A percentile compares a stretch with the other conserved stretches of the same genome.
phyloP scores from a whole-genome alignment of 2,888 invertebrate genomes.

The Xestia rhomboidea region DNA sequence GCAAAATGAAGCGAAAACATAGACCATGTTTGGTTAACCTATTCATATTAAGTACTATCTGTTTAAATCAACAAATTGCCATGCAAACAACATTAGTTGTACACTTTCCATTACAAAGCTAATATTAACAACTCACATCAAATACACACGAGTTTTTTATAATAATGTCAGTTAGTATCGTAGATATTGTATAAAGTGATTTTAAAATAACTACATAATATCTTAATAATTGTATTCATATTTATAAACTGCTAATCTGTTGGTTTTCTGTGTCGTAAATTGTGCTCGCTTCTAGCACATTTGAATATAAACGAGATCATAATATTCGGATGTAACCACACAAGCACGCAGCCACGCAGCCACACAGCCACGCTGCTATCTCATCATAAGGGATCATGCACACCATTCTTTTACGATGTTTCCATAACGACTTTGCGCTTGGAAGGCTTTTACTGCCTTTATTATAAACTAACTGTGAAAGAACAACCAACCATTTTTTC shows the following conservation, averaged over 20 bases:
- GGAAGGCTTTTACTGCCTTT: slow-evolving; percentile 75
- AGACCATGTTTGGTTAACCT: slow-evolving; percentile 6
- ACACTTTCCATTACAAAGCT: slow-evolving; percentile 37
- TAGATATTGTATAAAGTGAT: slow-evolving; percentile 48
- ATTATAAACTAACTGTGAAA: slow-evolving; percentile 70
- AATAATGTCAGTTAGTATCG: slow-evolving; percentile 10
- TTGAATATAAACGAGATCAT: slow-evolving; percentile 72
- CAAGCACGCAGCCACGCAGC: slow-evolving; percentile 36
- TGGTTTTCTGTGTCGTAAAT: slow-evolving; percentile 68
- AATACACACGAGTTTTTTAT: slow-evolving; percentile 32
- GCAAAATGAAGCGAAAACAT: slow-evolving; percentile 35
- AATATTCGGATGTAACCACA: slow-evolving; percentile 69
- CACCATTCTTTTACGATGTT: slow-evolving; percentile 75
- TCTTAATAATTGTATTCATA: slow-evolving; percentile 65
- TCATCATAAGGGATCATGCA: slow-evolving; percentile 57
- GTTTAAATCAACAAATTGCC: slow-evolving; percentile 45
- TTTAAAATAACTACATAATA: slow-evolving; percentile 51
- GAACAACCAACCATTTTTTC: slow-evolving; percentile 59
- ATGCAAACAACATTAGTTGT: slow-evolving; percentile 21
- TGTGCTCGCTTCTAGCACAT: slow-evolving; percentile 65
- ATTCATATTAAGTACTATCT: slow-evolving; percentile 38
- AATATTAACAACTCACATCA: slow-evolving; percentile 25
- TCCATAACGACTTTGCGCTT: slow-evolving; percentile 79
- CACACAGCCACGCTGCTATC: slow-evolving; percentile 30
- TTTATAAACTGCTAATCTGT: slow-evolving; percentile 69